Evolutionary conservation across 2,888 invertebrate species (phyloP), one percentile per base, ranked within the genome.

Genomic region (Cheilosia impressa): DNA sequence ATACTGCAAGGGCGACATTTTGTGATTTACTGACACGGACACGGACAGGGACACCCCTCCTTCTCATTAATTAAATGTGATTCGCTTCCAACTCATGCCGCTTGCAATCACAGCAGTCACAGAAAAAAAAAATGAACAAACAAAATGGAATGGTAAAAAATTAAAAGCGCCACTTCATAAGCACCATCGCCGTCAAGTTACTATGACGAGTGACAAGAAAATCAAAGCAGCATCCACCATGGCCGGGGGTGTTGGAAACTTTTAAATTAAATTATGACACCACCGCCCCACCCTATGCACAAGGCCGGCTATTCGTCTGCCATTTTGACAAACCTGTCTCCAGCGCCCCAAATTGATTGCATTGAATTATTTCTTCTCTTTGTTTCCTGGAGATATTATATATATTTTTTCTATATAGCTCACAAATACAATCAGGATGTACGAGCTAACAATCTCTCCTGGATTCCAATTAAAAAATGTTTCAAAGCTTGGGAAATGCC

Each of bases 181-280:
- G n/a, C 43, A 45, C 15, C 19, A 63, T 43, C n/a, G 41, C 38
- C 38, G 17, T 68, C 53, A 60, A 55, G 55, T 41, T 22, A 57
- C 69, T 57, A 50, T 41, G 60, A 53, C 43, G 17, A 19, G 4
- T 57, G 17, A 9, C 47, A 19, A 43, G 15, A 15, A 60, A 76
- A 66, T 66, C 75, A 77, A 62, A 69, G 66, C 34, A 53, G 31
- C 38, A 27, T 22, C 57, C 27, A 4, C 34, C 41, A 38, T 24
- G 5, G 1, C 38, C 17, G 17, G 41, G 57, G 38, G 41, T 13
- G 34, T 1, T n/a, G 57, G 22, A 81, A 76, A 81, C 81, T 76
- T 81, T 75, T 63, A 75, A 75, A 81, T 81, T 81, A 81, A 81
- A 81, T 81, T 81, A 81, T 81, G 81, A 81, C 81, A 63, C 80